A percentile compares a stretch with the other conserved stretches of the same genome.
These are phyloP conservation scores for Stegana nigrithorax DNA, from an alignment of 2,888 invertebrate genomes.

Conservation along the genomic window DNA sequence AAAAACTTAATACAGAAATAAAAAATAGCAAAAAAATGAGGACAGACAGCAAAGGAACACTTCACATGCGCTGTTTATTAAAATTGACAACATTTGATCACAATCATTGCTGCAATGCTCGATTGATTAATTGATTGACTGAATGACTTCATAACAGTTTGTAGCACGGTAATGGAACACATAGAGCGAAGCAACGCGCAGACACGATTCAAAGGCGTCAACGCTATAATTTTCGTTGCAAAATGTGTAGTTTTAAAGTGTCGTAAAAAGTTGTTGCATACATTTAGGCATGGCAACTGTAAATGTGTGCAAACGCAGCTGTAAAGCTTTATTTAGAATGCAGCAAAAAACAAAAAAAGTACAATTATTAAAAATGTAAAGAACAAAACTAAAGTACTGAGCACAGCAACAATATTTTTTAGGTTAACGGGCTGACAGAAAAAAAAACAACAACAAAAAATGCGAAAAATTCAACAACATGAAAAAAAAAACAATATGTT, in stretches of 20 bases:
- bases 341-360: background rate
- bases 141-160: background rate
- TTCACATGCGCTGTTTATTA: slow-evolving; percentile 54
- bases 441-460: background rate
- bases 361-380: slow-evolving; percentile 1
- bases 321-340: background rate
- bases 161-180: too few relatives aligned
- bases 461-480: background rate
- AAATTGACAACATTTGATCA: slow-evolving; percentile 60
- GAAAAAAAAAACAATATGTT: background rate
- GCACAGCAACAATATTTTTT: background rate
- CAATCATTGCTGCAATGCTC: slow-evolving; percentile 56
- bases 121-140: slow-evolving; percentile 47
- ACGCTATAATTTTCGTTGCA: too few relatives aligned
- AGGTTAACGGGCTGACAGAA: slow-evolving; percentile 1
- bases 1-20: background rate
- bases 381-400: background rate
- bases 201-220: too few relatives aligned
- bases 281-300: background rate
- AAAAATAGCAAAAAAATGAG: slow-evolving; percentile 4
- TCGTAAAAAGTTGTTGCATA: background rate
- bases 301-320: background rate
- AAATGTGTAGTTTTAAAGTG: too few relatives aligned
- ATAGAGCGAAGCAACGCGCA: too few relatives aligned
- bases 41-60: slow-evolving; percentile 45